Conservation (phyloP, 2,113 vertebrate genomes). For the Rousettus leschenaultii region DNA sequence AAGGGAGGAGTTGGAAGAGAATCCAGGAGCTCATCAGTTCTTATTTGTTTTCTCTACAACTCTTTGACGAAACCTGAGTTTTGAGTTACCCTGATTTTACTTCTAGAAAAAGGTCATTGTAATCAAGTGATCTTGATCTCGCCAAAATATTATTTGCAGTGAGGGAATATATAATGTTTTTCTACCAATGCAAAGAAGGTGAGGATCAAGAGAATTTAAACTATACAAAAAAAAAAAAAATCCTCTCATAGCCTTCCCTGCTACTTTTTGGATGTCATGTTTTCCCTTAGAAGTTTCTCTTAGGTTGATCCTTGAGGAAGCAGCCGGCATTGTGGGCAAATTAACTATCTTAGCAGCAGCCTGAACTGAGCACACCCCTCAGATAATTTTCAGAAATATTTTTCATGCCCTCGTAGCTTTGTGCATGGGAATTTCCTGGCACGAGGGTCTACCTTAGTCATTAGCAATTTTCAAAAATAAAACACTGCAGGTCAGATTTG, state of each 20-base stretch:
- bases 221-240: neutral
- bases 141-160: neutral
- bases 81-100: neutral
- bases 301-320: neutral
- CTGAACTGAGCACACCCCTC: accelerated
- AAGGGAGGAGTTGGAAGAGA: neutral
- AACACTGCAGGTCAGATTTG: neutral
- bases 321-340: no score
- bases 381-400: neutral
- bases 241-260: neutral
- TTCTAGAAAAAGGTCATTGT: accelerated
- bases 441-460: neutral
- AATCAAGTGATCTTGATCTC: neutral
- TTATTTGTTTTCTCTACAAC: neutral
- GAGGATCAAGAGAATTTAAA: neutral
- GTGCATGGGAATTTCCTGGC: neutral
- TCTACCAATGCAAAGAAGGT: neutral
- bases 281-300: neutral
- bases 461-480: neutral
- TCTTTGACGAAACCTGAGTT: accelerated
- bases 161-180: neutral
- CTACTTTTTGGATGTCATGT: neutral
- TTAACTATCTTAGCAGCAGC: neutral
- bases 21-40: neutral
- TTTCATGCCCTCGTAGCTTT: neutral